These are phyloP conservation scores for Urocyon cinereoargenteus DNA, from an alignment of 2,797 vertebrate species.

Conservation along the genomic window DNA sequence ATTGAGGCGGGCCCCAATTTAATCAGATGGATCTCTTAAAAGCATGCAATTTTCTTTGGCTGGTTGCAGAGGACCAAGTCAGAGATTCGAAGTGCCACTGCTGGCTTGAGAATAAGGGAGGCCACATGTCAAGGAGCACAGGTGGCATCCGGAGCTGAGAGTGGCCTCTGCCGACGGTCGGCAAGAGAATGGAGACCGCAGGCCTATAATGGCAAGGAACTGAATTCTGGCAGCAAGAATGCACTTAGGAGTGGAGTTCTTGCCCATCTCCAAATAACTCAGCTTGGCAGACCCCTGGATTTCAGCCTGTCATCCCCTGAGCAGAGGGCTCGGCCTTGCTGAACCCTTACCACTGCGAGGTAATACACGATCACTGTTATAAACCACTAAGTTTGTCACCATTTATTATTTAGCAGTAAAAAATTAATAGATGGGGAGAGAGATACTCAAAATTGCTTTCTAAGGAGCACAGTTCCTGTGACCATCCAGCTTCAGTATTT, in stretches of 20 bases:
- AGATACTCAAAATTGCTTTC: constrained; percentile 44
- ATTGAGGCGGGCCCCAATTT: neutral
- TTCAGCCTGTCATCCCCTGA: neutral
- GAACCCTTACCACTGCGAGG: neutral
- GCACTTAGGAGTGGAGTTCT: neutral
- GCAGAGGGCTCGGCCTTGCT: neutral
- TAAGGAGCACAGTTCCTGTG: constrained; percentile 2
- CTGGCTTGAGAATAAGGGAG: neutral
- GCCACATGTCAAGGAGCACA: neutral
- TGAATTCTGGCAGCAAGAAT: neutral
- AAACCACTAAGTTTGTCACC: constrained; percentile 9
- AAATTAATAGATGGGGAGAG: constrained; percentile 28
- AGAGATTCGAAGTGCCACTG: neutral
- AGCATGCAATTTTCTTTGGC: neutral
- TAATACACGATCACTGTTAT: neutral
- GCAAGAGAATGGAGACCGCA: neutral
- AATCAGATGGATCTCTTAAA: neutral
- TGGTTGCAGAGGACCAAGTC: neutral
- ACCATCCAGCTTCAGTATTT: neutral
- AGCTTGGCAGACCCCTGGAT: neutral
- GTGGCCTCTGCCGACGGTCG: neutral
- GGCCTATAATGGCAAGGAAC: neutral
- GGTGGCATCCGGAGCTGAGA: neutral
- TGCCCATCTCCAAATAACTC: neutral
- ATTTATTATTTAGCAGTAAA: constrained; percentile 40